Evolutionary conservation across 2,888 invertebrate species (phyloP).

Genomic region (Cryptus armator): DNA sequence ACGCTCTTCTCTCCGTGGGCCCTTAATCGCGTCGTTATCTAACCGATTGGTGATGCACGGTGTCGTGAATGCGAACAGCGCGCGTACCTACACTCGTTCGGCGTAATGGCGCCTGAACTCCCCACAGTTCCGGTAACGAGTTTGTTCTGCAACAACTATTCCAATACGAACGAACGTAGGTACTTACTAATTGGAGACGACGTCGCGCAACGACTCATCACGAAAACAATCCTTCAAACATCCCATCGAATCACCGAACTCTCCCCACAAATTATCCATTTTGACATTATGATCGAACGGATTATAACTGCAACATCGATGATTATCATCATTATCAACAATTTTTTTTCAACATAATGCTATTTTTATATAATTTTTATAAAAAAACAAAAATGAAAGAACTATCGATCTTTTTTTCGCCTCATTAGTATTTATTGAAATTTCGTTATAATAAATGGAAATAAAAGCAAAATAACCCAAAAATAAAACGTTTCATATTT

Average conservation of each 20-base stretch:
- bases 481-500: neutral
- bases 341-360: neutral
- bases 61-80: conserved; percentile 49
- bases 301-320: neutral
- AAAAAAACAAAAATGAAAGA: too few relatives aligned
- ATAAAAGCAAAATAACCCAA: neutral
- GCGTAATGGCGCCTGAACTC: conserved; percentile 63
- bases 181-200: conserved; percentile 9
- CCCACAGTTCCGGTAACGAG: conserved; percentile 59
- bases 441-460: neutral
- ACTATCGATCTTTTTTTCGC: neutral
- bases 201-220: neutral
- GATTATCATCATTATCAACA: too few relatives aligned
- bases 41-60: conserved; percentile 54
- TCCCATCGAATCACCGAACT: neutral
- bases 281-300: neutral
- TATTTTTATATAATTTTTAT: neutral
- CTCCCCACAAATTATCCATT: neutral
- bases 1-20: conserved; percentile 36
- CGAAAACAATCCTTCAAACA: neutral
- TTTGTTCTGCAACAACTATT: conserved; percentile 17
- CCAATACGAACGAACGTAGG: neutral
- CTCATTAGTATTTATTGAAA: neutral
- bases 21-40: conserved; percentile 59
- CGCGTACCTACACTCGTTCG: conserved; percentile 28